These are phyloP conservation scores for Anomalospiza imberbis DNA, from an alignment of 2,797 vertebrate genomes.

Conservation along the genomic window DNA sequence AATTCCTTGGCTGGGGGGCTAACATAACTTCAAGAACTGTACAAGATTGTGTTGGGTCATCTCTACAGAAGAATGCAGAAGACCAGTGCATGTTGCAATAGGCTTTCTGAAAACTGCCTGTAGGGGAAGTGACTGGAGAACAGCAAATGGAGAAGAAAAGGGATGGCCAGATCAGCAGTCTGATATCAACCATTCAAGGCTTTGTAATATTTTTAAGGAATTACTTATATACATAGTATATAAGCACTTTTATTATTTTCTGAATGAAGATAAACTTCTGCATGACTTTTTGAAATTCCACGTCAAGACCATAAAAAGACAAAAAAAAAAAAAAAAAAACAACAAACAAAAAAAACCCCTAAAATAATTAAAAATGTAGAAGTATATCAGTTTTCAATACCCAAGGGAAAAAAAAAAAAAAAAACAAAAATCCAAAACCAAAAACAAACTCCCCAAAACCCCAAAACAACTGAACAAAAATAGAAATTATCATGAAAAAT, in stretches of 20 bases:
- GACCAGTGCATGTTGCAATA: background rate
- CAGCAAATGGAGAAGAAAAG: background rate
- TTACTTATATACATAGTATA: background rate
- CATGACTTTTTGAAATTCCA: background rate
- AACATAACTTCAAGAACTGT: background rate
- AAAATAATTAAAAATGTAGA: background rate
- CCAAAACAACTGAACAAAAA: background rate
- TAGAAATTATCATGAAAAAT: background rate
- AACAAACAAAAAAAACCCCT: background rate
- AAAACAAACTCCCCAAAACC: fast-evolving
- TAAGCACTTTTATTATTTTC: no score
- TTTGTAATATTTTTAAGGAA: background rate
- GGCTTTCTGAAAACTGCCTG: background rate
- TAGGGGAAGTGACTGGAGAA: background rate
- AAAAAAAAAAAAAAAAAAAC: background rate
- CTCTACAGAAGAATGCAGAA: background rate
- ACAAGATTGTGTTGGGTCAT: background rate
- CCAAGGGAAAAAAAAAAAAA: fast-evolving
- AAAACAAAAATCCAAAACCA: background rate
- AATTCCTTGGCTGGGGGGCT: background rate
- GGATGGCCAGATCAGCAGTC: background rate
- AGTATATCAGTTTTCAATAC: background rate
- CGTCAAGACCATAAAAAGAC: background rate
- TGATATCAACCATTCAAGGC: background rate
- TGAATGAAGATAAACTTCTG: background rate